These are phyloP conservation scores for Oikopleura dioica DNA, from an alignment of 23 tunicate genomes.

Conservation along the genomic window DNA sequence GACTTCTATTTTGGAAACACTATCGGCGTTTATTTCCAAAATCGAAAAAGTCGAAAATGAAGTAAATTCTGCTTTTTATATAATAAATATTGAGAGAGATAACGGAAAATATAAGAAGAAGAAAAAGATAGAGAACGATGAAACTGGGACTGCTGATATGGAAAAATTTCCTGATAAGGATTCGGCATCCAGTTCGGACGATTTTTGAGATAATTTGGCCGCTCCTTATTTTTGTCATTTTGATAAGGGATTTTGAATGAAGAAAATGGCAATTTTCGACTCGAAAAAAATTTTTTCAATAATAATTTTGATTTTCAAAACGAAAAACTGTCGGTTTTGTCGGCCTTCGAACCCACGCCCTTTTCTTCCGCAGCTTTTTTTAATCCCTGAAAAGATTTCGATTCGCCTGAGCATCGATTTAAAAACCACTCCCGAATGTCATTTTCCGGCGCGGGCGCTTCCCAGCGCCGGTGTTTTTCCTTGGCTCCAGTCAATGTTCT, in stretches of 20 bases:
- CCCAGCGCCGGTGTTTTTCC: constrained; percentile 93
- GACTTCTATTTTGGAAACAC: no score
- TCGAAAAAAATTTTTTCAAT: background rate
- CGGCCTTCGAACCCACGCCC: background rate
- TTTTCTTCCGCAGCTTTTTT: background rate
- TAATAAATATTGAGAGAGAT: no score
- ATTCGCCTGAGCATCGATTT: background rate
- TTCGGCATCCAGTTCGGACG: constrained; percentile 55
- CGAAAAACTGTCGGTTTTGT: no score
- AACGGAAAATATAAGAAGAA: no score
- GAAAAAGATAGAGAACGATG: constrained; percentile 14
- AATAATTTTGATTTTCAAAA: no score
- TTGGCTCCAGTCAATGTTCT: constrained; percentile 56
- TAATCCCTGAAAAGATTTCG: background rate
- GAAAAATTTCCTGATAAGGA: constrained; percentile 59
- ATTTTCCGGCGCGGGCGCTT: constrained; percentile 91
- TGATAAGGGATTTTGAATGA: no score
- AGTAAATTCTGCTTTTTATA: no score
- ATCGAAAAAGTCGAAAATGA: no score
- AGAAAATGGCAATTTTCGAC: constrained; percentile 41
- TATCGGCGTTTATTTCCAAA: no score
- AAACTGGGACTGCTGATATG: constrained; percentile 64
- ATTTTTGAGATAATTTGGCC: constrained; percentile 85
- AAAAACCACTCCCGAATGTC: constrained; percentile 15
- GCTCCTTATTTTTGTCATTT: constrained; percentile 34